phyloP scores from a whole-genome alignment of 23 tunicate genomes.

The Ascidia mentula region DNA sequence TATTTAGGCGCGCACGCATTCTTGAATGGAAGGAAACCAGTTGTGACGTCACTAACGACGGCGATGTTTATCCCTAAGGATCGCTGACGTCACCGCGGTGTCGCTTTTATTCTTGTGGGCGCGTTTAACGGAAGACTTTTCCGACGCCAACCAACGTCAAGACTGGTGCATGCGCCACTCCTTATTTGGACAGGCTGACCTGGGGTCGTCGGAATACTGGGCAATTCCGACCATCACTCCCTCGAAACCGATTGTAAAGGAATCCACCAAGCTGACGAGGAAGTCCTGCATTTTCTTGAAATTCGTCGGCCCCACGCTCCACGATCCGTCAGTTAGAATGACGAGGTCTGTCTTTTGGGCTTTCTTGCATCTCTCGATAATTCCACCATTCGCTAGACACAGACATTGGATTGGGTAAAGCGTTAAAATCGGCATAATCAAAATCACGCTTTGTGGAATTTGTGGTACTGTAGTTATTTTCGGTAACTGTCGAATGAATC shows the following conservation, averaged over 20 bases:
- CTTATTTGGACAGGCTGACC: slow-evolving; percentile 23
- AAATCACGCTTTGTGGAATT: no score
- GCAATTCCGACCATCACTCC: slow-evolving; percentile 78
- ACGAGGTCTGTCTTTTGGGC: slow-evolving; percentile 83
- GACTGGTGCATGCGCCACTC: background rate
- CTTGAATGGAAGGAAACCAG: slow-evolving; percentile 10
- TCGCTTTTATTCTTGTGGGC: background rate
- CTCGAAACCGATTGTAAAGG: slow-evolving; percentile 77
- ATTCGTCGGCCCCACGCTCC: slow-evolving; percentile 93
- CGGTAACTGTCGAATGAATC: no score
- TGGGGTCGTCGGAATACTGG: slow-evolving; percentile 95
- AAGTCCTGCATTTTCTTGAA: slow-evolving; percentile 77
- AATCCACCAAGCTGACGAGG: slow-evolving; percentile 70
- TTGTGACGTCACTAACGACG: background rate
- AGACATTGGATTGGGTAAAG: background rate
- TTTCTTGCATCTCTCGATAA: slow-evolving; percentile 70
- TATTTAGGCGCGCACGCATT: background rate
- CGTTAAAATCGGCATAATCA: no score
- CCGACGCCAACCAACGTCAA: background rate
- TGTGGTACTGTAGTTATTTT: no score
- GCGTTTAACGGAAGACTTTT: background rate
- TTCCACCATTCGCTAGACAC: slow-evolving; percentile 9
- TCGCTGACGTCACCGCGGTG: background rate
- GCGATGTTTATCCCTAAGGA: background rate
- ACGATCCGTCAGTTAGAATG: slow-evolving; percentile 92